Base-by-base conservation (phyloP, 1,140 invertebrate species). In the Aleiodes sp. region DNA sequence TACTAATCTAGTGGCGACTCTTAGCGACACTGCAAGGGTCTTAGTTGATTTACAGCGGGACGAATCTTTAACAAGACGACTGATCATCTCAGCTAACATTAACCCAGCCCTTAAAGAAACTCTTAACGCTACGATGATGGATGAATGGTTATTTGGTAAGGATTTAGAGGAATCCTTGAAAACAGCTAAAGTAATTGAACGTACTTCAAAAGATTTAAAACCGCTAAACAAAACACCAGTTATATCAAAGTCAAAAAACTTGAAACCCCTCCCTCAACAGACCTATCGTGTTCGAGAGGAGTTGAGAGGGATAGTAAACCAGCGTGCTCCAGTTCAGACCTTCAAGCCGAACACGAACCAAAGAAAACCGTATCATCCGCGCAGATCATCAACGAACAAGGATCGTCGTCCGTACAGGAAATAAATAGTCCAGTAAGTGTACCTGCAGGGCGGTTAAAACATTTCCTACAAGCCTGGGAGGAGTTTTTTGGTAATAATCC, bases 131-230 rank as follows among this genome's bases (percentile, higher is more conserved):
- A 70, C 71, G 4, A 6, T 24, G 2, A 37, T 46, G 16, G 67
- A 67, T 52, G 68, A 73, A 70, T 73, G 63, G 61, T 14, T 73
- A 28, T 73, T 73, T 67, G 71, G 68, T 6, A 61, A 70, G 24
- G 29, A 70, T 16, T 61, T 73, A 9, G 57, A 62, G 2, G 71
- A 73, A 57, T 64, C 39, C 14, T n/a, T 73, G 57, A 73, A 70
- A 57, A 65, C 62, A 16, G 70, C 70, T 10, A 29, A 72, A 65
- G 28, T 61, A 28, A 10, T 72, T 7, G 65, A 72, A 28, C 61
- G 61, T 9, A 41, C 70, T 57, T 65, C 61, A 10, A 57, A 68
- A 64, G 26, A 68, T 29, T 60, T 68, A 21, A 71, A 71, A 35
- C 61, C 65, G 37, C 10, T 29, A 10, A 57, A 7, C 4, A 52